phyloP scores from a whole-genome alignment of 2,113 vertebrate species.

The Donacobius atricapilla region DNA sequence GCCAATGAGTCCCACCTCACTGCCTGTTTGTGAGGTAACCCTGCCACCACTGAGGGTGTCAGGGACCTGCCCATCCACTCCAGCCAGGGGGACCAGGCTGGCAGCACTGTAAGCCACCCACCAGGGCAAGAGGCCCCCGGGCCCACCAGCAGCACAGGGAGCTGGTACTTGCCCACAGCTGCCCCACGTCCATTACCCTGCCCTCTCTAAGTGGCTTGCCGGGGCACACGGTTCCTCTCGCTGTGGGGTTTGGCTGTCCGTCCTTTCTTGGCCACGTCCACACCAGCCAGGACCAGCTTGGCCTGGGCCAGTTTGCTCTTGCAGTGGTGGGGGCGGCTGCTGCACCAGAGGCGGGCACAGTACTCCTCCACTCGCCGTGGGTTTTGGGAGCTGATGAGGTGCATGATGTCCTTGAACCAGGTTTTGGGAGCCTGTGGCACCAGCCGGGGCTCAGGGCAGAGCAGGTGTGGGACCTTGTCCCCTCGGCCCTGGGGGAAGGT shows the following conservation, averaged over 20 bases:
- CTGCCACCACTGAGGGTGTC: neutral
- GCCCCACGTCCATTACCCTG: neutral
- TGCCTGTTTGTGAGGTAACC: accelerated
- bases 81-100: accelerated
- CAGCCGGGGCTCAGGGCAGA: neutral
- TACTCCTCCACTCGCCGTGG: constrained; percentile 85
- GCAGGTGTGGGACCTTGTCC: neutral
- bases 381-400: constrained; percentile 84
- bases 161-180: neutral
- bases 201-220: constrained; percentile 71
- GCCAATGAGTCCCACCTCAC: accelerated
- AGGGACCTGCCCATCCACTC: neutral
- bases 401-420: constrained; percentile 94
- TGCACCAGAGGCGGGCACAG: constrained; percentile 89
- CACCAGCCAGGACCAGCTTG: constrained; percentile 79
- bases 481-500: constrained; percentile 64
- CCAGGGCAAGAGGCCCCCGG: neutral
- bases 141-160: neutral
- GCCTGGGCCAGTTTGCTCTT: constrained; percentile 82
- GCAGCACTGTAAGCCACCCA: neutral
- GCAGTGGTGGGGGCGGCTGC: constrained; percentile 73
- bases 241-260: constrained; percentile 74
- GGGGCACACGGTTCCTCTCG: constrained; percentile 84
- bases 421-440: constrained; percentile 65
- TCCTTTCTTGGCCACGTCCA: constrained; percentile 79